Evolutionary conservation across 1,140 invertebrate genomes (phyloP), one percentile per base, ranked within the genome.

Genomic region (Chionoecetes opilio): DNA sequence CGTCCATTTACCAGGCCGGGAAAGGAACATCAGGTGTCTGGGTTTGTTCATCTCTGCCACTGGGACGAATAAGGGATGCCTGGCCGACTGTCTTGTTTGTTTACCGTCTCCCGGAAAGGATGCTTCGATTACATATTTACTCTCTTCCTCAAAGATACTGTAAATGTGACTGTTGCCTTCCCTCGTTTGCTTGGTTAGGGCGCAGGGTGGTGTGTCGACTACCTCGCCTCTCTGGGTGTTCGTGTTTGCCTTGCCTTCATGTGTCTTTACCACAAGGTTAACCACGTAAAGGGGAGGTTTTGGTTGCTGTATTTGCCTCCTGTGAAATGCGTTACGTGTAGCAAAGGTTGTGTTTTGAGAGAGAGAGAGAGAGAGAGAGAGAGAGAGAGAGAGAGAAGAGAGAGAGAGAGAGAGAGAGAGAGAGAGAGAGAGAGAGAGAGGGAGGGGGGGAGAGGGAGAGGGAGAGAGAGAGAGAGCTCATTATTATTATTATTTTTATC

Each of bases 101-200:
- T 26, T 26, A 21, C 26, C 63, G 11, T 26, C n/a, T 75, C 63
- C 63, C 63, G 63, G 21, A 75, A 75, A 75, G 63, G 63, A 75
- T 26, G n/a, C 63, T n/a, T 75, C 63, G 11, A 75, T 75, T 75
- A n/a, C 11, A 3, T 75, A n/a, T 75, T 75, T 75, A 75, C 63
- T 75, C 63, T 75, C 63, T 75, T 75, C 63, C 63, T 75, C 63
- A n/a, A 26, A 75, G 63, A 75, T 75, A 75, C 63, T 75, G 63
- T 26, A 75, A n/a, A 21, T 75, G 21, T n/a, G 63, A 75, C 21
- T 75, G 63, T 75, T 75, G n/a, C 63, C 63, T 75, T 75, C 63
- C 63, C 63, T n/a, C 63, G 21, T 75, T n/a, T 75, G 63, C 63
- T 75, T 75, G 63, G 63, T 75, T 75, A 75, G 63, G 63, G 63